A percentile compares a stretch with the other conserved stretches of the same genome.
phyloP scores from a whole-genome alignment of 2,888 invertebrate genomes.

The Ceramica pisi region DNA sequence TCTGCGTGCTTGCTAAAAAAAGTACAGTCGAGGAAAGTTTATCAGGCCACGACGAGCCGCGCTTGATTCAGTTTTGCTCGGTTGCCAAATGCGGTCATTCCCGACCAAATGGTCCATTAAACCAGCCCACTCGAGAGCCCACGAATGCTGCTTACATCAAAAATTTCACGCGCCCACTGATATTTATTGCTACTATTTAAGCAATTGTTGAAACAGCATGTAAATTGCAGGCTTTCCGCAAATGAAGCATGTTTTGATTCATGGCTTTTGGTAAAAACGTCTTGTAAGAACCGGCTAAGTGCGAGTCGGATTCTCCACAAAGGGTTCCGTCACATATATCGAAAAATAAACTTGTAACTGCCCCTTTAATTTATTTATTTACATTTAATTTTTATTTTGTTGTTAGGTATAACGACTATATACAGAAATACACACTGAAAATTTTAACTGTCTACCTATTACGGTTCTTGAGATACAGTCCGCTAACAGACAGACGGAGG shows the following conservation, averaged over 20 bases:
- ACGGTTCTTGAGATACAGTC: too few relatives aligned
- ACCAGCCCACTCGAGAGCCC: conserved; percentile 60
- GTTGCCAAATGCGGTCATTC: conserved; percentile 65
- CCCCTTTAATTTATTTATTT: too few relatives aligned
- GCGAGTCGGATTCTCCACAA: too few relatives aligned
- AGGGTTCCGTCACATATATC: too few relatives aligned
- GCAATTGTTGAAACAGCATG: conserved; percentile 50
- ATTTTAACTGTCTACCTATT: too few relatives aligned
- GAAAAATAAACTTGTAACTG: too few relatives aligned
- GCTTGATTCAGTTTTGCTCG: conserved; percentile 48
- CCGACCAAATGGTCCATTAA: conserved; percentile 68
- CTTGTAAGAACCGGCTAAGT: neutral
- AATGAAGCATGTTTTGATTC: conserved; percentile 31
- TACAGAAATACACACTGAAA: too few relatives aligned
- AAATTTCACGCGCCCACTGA: conserved; percentile 53
- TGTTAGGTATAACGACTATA: too few relatives aligned
- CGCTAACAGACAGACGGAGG: too few relatives aligned
- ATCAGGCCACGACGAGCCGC: conserved; percentile 48
- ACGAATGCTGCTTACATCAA: conserved; percentile 61
- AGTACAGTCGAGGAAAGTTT: conserved; percentile 32
- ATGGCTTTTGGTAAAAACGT: conserved; percentile 19
- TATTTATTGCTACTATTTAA: conserved; percentile 56
- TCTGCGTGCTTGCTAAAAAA: conserved; percentile 27
- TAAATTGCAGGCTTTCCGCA: conserved; percentile 33
- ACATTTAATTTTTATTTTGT: too few relatives aligned